Conservation (phyloP, 2,888 invertebrate genomes). For the Leptothorax acervorum region DNA sequence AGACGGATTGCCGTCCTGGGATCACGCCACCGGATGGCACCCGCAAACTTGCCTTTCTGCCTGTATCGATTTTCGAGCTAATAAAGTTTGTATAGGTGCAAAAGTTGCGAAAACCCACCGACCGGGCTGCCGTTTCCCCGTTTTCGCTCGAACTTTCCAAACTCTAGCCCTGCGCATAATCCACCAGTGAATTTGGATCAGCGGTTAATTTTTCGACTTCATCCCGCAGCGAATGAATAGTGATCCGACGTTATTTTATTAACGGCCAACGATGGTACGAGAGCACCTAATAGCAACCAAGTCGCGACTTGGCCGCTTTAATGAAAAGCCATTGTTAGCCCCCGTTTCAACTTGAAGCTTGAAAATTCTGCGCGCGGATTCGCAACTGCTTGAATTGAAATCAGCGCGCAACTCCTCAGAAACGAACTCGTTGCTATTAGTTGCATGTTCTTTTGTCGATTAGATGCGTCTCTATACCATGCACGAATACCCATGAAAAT, state of each 20-base stretch:
- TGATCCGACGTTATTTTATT: slow-evolving; percentile 60
- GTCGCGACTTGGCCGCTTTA: slow-evolving; percentile 63
- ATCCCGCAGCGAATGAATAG: slow-evolving; percentile 38
- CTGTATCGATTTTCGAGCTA: slow-evolving; percentile 50
- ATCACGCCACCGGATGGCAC: slow-evolving; percentile 28
- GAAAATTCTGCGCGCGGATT: slow-evolving; percentile 42
- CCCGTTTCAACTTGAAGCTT: slow-evolving; percentile 45
- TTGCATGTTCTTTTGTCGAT: slow-evolving; percentile 33
- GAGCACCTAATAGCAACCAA: slow-evolving; percentile 42
- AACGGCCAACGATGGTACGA: slow-evolving; percentile 51
- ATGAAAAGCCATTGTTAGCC: slow-evolving; percentile 72
- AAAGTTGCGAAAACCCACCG: slow-evolving; percentile 19
- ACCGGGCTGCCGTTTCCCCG: not conserved
- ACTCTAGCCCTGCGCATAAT: not conserved
- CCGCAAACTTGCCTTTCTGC: slow-evolving; percentile 32
- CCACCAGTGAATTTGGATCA: slow-evolving; percentile 35
- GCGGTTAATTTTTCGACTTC: slow-evolving; percentile 41
- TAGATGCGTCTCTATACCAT: not conserved
- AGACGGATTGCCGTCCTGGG: slow-evolving; percentile 63
- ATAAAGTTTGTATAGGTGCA: slow-evolving; percentile 49
- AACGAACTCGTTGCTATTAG: slow-evolving; percentile 11
- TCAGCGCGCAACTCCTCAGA: slow-evolving; percentile 22
- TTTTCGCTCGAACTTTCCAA: slow-evolving; percentile 11
- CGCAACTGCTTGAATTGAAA: slow-evolving; percentile 59
- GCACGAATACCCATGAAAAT: not conserved